These are phyloP conservation scores for Lepidurus packardi DNA, from an alignment of 1,140 invertebrate species.

Conservation along the genomic window DNA sequence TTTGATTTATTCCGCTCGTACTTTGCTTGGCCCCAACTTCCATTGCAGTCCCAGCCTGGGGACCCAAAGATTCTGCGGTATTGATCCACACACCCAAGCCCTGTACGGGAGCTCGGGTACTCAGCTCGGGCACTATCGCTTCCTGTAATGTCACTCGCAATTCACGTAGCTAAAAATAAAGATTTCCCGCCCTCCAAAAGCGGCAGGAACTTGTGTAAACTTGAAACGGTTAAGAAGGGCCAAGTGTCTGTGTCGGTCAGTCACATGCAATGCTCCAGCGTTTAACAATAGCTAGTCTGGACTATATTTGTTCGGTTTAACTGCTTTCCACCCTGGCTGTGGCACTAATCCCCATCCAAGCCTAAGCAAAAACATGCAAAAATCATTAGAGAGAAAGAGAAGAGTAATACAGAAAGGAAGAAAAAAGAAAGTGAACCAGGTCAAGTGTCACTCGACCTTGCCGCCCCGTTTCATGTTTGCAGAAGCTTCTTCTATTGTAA, in stretches of 20 bases:
- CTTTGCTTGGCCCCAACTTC: neutral
- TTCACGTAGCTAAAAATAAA: neutral
- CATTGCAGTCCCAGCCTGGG: neutral
- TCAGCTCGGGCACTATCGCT: neutral
- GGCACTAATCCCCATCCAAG: neutral
- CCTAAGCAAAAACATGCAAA: neutral
- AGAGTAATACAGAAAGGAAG: too few relatives aligned
- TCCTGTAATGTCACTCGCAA: constrained; percentile 5
- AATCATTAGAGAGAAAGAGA: neutral
- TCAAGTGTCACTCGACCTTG: neutral
- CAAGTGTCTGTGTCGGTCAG: constrained; percentile 5
- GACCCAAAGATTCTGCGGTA: constrained; percentile 5
- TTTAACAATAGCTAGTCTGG: neutral
- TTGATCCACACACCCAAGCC: constrained; percentile 6
- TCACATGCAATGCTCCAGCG: neutral
- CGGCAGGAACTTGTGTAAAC: neutral
- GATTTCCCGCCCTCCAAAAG: neutral
- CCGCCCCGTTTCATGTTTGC: neutral
- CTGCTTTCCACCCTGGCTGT: neutral
- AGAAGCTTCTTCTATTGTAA: too few relatives aligned
- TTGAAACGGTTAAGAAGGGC: neutral
- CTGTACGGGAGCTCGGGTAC: neutral
- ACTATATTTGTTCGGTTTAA: neutral
- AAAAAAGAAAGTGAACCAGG: too few relatives aligned
- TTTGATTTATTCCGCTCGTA: neutral